phyloP scores from a whole-genome alignment of 2,888 invertebrate genomes.

The Philopedon plagiatum region DNA sequence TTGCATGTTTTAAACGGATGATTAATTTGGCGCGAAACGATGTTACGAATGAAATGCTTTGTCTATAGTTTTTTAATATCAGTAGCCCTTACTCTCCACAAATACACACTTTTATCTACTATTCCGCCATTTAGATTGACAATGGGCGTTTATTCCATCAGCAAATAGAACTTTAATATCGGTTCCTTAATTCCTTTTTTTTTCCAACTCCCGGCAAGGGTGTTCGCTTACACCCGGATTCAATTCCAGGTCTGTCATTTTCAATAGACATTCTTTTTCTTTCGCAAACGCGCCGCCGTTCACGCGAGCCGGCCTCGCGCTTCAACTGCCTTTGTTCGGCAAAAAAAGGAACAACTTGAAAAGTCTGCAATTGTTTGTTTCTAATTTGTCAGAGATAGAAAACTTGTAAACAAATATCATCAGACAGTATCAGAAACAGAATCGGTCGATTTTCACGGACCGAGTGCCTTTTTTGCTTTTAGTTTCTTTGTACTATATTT shows the following conservation, averaged over 20 bases:
- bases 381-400: slow-evolving; percentile 13
- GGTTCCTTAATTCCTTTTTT: background rate
- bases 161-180: background rate
- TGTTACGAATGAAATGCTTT: too few relatives aligned
- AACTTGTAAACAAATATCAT: slow-evolving; percentile 21
- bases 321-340: background rate
- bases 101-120: too few relatives aligned
- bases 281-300: background rate
- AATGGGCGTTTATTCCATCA: too few relatives aligned
- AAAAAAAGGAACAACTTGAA: slow-evolving; percentile 11
- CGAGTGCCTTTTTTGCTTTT: too few relatives aligned
- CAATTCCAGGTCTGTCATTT: slow-evolving; percentile 12
- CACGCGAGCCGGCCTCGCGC: slow-evolving; percentile 11
- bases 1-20: too few relatives aligned
- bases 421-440: slow-evolving; percentile 5
- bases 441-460: too few relatives aligned
- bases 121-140: too few relatives aligned
- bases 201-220: slow-evolving; percentile 1
- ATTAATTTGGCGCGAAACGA: too few relatives aligned
- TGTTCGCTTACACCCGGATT: slow-evolving; percentile 20
- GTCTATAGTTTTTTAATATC: too few relatives aligned
- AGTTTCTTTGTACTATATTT: too few relatives aligned
- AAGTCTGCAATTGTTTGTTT: slow-evolving; percentile 20
- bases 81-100: too few relatives aligned
- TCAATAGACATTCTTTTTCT: slow-evolving; percentile 15